Conservation (phyloP, 2,797 vertebrate genomes). For the Hybognathus amarus region DNA sequence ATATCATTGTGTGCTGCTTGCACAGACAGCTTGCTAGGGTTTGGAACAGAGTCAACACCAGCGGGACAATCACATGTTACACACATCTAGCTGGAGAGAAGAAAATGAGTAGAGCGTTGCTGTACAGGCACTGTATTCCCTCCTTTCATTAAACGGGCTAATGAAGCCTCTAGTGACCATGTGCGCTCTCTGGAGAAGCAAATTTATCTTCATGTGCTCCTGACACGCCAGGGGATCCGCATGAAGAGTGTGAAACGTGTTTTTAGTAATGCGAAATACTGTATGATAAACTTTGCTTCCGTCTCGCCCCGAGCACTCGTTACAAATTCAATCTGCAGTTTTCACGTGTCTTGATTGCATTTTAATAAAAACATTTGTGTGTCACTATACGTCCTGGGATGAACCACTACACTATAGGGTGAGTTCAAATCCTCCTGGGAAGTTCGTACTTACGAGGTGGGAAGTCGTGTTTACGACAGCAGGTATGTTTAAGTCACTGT, state of each 20-base stretch:
- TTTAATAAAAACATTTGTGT: not conserved
- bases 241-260: slow-evolving; percentile 12
- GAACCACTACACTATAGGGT: not conserved
- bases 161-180: slow-evolving; percentile 53
- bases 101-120: not conserved
- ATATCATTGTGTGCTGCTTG: not conserved
- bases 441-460: no score
- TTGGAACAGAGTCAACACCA: slow-evolving; percentile 1
- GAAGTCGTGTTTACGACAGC: no score
- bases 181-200: slow-evolving; percentile 36
- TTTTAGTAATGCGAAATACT: slow-evolving; percentile 37
- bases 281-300: slow-evolving; percentile 33
- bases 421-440: no score
- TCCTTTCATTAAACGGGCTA: slow-evolving; percentile 56
- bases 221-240: slow-evolving; percentile 16
- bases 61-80: not conserved
- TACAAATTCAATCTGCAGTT: slow-evolving; percentile 19
- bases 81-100: not conserved
- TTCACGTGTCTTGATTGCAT: slow-evolving; percentile 16
- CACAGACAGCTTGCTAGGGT: not conserved
- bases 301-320: not conserved
- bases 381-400: not conserved
- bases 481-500: no score
- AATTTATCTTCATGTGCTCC: slow-evolving; percentile 51
- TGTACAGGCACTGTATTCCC: slow-evolving; percentile 17